A percentile compares a stretch with the other conserved stretches of the same genome.
Conservation (phyloP, 2,113 vertebrate species). For the Seriola quinqueradiata region DNA sequence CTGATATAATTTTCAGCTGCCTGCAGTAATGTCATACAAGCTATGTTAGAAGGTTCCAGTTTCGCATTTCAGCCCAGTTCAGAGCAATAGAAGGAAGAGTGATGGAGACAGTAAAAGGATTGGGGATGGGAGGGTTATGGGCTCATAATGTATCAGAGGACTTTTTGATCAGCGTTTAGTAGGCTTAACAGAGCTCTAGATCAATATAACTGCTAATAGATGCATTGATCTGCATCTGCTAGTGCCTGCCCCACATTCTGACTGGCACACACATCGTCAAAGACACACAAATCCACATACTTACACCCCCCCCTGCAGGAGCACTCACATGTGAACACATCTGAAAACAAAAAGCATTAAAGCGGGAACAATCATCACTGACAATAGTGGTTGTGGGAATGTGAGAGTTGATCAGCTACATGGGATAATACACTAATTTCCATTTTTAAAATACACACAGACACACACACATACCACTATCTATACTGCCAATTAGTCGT, state of each 20-base stretch:
- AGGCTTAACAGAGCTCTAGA: slow-evolving; percentile 69
- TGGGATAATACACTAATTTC: slow-evolving; percentile 4
- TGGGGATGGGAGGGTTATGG: slow-evolving; percentile 37
- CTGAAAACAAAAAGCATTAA: slow-evolving; percentile 21
- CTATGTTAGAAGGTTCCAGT: slow-evolving; percentile 36
- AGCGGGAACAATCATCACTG: slow-evolving; percentile 8
- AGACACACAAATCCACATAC: slow-evolving; percentile 14
- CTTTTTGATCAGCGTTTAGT: slow-evolving; percentile 72
- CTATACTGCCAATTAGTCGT: slow-evolving; percentile 72
- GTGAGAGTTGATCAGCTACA: slow-evolving; percentile 15
- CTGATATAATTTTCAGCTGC: slow-evolving; percentile 59
- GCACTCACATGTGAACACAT: background rate
- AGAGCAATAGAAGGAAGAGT: slow-evolving; percentile 44
- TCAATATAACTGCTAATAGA: slow-evolving; percentile 77
- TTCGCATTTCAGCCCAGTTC: slow-evolving; percentile 48
- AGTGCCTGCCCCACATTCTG: slow-evolving; percentile 20
- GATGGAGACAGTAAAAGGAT: slow-evolving; percentile 66
- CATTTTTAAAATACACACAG: slow-evolving; percentile 38
- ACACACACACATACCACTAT: slow-evolving; percentile 22
- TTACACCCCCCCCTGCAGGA: background rate
- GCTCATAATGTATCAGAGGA: slow-evolving; percentile 59
- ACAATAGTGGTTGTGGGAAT: slow-evolving; percentile 12
- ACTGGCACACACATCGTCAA: slow-evolving; percentile 10
- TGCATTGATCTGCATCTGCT: slow-evolving; percentile 71
- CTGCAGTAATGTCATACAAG: slow-evolving; percentile 50